Evolutionary conservation across 2,888 invertebrate genomes (phyloP).

Genomic region (Heterodera filipjevi): DNA sequence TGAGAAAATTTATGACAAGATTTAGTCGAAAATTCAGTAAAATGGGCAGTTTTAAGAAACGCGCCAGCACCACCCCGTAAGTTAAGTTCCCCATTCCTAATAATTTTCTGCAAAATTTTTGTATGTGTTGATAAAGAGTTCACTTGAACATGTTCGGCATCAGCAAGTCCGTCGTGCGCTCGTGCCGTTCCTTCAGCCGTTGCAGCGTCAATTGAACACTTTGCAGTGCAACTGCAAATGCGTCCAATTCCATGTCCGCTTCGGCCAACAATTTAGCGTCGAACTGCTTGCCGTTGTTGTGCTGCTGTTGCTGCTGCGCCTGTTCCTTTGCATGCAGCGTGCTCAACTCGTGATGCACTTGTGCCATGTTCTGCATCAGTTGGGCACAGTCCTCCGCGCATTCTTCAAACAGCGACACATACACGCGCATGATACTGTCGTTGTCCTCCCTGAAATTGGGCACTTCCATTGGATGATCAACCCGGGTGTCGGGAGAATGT

Average conservation of each 20-base stretch:
- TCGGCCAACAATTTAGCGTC: background rate
- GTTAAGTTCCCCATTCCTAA: no score
- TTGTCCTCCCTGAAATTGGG: background rate
- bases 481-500: no score
- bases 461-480: no score
- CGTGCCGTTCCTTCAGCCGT: background rate
- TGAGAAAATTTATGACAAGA: no score
- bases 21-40: no score
- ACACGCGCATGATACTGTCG: background rate
- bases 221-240: background rate
- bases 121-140: background rate
- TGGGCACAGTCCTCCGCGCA: conserved; percentile 4
- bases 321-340: background rate
- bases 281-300: background rate
- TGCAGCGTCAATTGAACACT: background rate
- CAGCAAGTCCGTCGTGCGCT: background rate
- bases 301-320: background rate
- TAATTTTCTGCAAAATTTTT: background rate
- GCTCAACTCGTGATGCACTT: background rate
- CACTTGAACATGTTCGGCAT: background rate
- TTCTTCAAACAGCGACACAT: background rate
- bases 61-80: no score
- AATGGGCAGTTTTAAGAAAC: no score
- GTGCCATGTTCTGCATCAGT: background rate
- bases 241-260: conserved; percentile 2